Evolutionary conservation across 2,797 vertebrate genomes (phyloP).

Genomic region (Paramormyrops hopkinsi): DNA sequence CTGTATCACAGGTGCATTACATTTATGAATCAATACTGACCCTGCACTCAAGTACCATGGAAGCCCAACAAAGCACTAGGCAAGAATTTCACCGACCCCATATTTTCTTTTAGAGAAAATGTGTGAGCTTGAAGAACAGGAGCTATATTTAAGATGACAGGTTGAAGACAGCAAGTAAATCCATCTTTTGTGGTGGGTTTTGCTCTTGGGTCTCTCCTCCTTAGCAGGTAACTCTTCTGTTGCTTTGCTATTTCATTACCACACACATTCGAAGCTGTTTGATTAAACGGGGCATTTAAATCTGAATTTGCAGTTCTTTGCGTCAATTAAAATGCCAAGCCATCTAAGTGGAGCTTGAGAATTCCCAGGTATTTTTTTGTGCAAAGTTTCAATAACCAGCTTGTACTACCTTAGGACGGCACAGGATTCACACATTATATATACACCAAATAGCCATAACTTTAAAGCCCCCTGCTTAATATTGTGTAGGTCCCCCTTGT

Average conservation of each 20-base stretch:
- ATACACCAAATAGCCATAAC: background rate
- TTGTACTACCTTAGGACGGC: background rate
- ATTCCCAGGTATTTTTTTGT: background rate
- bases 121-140: background rate
- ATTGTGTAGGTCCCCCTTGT: background rate
- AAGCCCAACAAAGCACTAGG: constrained; percentile 50
- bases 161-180: background rate
- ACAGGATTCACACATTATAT: background rate
- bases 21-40: constrained; percentile 60
- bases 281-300: background rate
- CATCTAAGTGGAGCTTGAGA: background rate
- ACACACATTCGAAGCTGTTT: background rate
- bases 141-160: background rate
- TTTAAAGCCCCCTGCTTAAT: background rate
- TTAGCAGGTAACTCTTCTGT: background rate
- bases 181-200: constrained; percentile 25
- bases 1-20: constrained; percentile 53
- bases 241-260: background rate
- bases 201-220: constrained; percentile 33
- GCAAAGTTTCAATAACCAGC: background rate
- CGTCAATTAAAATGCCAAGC: background rate
- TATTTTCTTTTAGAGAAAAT: constrained; percentile 40
- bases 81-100: constrained; percentile 38
- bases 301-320: background rate
- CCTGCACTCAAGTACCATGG: constrained; percentile 45